Evolutionary conservation across 2,797 vertebrate genomes (phyloP), one percentile per base, ranked within the genome.

Genomic region (Pangasius mekongensis): DNA sequence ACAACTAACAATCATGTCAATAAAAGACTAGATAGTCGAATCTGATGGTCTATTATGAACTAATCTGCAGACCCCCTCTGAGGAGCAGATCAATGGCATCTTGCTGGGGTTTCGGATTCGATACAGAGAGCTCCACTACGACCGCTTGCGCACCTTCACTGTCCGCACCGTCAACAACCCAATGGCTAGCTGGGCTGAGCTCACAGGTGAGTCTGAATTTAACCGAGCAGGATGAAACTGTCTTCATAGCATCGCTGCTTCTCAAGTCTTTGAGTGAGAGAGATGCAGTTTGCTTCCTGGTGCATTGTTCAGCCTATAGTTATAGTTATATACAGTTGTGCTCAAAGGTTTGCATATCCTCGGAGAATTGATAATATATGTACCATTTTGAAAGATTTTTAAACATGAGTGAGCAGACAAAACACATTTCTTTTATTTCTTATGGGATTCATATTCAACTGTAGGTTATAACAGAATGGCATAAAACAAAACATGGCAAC

Each of bases 51-150:
- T 84, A 9, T n/a, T 33, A 36, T 16, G 11, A 0, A 36, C 47
- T 71, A 24, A 54, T 89, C 94, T 93, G 0, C 94, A 99, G 98
- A 96, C 97, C 0, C 98, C 98, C 0, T 89, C 97, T 0, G 98
- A 99, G 92, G 98, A 99, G 93, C 98, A 97, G 92, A 97, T 99
- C 90, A 99, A 99, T 0, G 98, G 98, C 87, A 97, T 99, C 93
- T 95, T 99, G 89, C 92, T 99, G 91, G 98, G 98, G 5, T 99
- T 98, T 94, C 96, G 97, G 62, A 96, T 99, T 86, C 96, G 97
- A 3, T 99, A 97, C 92, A 95, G 98, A 2, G 98, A 99, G 94
- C 94, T 99, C 87, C 93, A 95, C 33, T 96, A 97, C 0, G 97
- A 98, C 85, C 95, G 95, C 0, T 91, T 97, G 3, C 95, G 97